Evolutionary conservation across 2,113 vertebrate species (phyloP).

Genomic region (Hemichromis elongatus): DNA sequence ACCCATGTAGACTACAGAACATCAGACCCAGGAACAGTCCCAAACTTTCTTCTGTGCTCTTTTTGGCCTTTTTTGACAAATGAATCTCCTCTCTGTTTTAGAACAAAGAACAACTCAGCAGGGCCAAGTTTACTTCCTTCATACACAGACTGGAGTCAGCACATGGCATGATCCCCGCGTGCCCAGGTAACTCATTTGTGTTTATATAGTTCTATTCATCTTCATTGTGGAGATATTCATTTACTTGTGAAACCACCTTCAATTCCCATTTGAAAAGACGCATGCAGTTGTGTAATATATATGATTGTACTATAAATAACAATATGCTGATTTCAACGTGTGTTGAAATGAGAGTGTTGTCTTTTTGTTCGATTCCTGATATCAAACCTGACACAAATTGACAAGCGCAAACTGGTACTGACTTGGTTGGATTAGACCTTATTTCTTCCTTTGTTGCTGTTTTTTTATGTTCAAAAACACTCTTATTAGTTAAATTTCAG

Average conservation of each 20-base stretch:
- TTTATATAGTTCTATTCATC: not conserved
- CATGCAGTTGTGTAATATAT: not conserved
- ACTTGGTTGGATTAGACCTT: not conserved
- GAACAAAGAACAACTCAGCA: slow-evolving; percentile 97
- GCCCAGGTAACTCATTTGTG: slow-evolving; percentile 76
- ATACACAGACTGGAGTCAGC: slow-evolving; percentile 95
- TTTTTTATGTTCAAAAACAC: not conserved
- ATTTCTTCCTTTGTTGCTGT: slow-evolving; percentile 1
- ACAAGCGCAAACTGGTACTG: not conserved
- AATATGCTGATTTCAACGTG: not conserved
- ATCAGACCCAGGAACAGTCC: not conserved
- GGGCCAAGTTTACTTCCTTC: slow-evolving; percentile 94
- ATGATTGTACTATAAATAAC: not conserved
- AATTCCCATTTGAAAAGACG: not conserved
- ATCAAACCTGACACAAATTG: not conserved
- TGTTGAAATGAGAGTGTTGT: not conserved
- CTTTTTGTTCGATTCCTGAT: not conserved
- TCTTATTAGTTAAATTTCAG: slow-evolving; percentile 12
- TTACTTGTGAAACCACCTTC: not conserved
- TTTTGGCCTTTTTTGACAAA: not conserved
- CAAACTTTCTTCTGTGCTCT: not conserved
- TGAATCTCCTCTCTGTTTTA: slow-evolving; percentile 51
- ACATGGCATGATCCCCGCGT: slow-evolving; percentile 96
- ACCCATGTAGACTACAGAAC: not conserved
- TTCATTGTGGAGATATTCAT: not conserved